Evolutionary conservation across 1,140 invertebrate genomes (phyloP), one percentile per base, ranked within the genome.

Genomic region (Trichogramma pretiosum): DNA sequence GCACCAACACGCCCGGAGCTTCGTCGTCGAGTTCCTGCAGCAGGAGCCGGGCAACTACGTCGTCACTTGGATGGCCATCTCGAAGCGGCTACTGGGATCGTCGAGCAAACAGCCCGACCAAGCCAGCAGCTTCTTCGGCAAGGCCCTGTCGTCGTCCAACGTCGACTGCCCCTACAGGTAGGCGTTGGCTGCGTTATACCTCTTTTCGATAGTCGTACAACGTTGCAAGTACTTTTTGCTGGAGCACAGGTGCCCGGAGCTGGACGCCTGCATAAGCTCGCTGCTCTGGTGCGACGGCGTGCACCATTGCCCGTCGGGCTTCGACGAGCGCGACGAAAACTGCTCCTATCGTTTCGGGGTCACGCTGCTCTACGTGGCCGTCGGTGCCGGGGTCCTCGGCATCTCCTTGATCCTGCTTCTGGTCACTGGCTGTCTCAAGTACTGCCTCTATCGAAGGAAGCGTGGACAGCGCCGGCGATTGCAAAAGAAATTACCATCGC

Each of bases 11-110:
- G 75, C 80, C 0, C 64, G 79, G 37, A 84, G 81, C 57, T 83
- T 83, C 51, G 77, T 84, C 16, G 76, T 85, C 16, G 81, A 84
- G 59, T 84, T 84, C 59, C 60, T 84, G 3, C 81, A 83, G 58
- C 73, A 77, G 17, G 83, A 86, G 55, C 76, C 78, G 4, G 82
- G 82, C 0, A 79, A 76, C 57, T 86, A 87, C 60, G 73, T 75
- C 5, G 79, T 87, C 21, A 82, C 80, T 40, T 87, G 84, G 84
- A 83, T 87, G 68, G 83, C 86, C 52, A 77, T 87, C 18, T 84
- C 83, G 19, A 85, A 84, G 56, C 77, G 83, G 54, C 77, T 82
- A 1, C 68, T 73, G 0, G 55, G 74, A 13, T 69, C 68, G 9
- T 67, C 77, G 17, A 69, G 24, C 24, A n/a, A n/a, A n/a, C n/a